Conservation (phyloP, 2,113 vertebrate species). For the Petromus typicus region DNA sequence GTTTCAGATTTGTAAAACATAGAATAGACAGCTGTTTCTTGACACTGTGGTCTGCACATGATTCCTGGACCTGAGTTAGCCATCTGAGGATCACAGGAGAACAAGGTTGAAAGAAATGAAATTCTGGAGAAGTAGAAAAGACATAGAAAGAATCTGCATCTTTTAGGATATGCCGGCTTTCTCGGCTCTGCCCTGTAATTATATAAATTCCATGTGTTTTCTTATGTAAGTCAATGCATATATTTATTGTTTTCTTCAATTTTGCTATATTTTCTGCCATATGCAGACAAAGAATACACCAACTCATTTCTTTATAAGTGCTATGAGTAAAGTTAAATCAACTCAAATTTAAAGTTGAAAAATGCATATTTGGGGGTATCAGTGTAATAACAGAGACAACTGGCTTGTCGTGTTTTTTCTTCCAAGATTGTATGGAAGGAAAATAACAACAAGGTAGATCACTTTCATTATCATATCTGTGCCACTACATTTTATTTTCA, state of each 20-base stretch:
- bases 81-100: not conserved
- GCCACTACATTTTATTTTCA: not conserved
- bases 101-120: constrained; percentile 1
- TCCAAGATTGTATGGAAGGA: not conserved
- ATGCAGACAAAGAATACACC: not conserved
- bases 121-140: not conserved
- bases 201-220: not conserved
- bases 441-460: constrained; percentile 9
- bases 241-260: not conserved
- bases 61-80: not conserved
- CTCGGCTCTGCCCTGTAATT: not conserved
- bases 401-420: not conserved
- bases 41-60: not conserved
- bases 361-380: not conserved
- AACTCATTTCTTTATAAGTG: no score
- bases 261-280: not conserved
- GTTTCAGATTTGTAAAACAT: constrained; percentile 3
- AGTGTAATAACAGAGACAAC: not conserved
- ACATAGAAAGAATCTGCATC: not conserved
- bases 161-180: constrained; percentile 1
- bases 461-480: not conserved
- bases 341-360: constrained; percentile 39
- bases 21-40: not conserved
- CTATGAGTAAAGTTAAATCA: not conserved
- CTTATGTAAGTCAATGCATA: not conserved